A percentile compares a stretch with the other conserved stretches of the same genome.
Conservation (phyloP, 23 tunicate genomes). For the Pegea sp. region DNA sequence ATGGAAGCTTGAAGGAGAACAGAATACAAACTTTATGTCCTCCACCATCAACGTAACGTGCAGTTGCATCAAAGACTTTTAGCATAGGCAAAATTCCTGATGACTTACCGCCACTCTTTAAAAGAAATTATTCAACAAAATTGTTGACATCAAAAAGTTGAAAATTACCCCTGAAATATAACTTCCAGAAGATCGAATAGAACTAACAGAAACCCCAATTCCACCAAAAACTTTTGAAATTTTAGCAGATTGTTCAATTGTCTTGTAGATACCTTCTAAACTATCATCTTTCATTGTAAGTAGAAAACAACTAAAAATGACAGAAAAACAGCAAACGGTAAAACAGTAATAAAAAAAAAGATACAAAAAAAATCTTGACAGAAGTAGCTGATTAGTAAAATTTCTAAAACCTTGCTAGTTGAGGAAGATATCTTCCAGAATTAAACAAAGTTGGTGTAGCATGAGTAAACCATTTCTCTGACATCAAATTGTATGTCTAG, state of each 20-base stretch:
- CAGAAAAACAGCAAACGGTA: too few species aligned
- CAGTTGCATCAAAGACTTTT: constrained; percentile 92
- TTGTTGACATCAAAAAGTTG: too few species aligned
- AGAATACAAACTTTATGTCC: constrained; percentile 65
- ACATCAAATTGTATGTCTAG: constrained; percentile 75
- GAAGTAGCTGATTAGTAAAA: too few species aligned
- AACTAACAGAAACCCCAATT: constrained; percentile 78
- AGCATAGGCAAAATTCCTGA: constrained; percentile 94
- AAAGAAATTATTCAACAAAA: too few species aligned
- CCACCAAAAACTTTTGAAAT: constrained; percentile 97
- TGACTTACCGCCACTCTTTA: constrained; percentile 92
- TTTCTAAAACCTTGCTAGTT: constrained; percentile 95
- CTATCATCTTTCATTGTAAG: constrained; percentile 92
- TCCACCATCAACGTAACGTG: constrained; percentile 97
- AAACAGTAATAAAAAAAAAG: not conserved
- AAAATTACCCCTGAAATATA: constrained; percentile 86
- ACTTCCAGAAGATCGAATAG: constrained; percentile 77
- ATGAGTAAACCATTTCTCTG: constrained; percentile 93
- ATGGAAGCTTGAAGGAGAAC: not conserved
- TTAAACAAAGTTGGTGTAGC: constrained; percentile 98
- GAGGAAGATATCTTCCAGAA: constrained; percentile 90
- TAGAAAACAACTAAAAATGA: constrained; percentile 93
- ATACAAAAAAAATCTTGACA: too few species aligned
- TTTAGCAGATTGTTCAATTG: constrained; percentile 85
- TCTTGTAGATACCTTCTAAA: constrained; percentile 94